Evolutionary conservation across 2,888 invertebrate genomes (phyloP).

Genomic region (Azorinus chamasolen): DNA sequence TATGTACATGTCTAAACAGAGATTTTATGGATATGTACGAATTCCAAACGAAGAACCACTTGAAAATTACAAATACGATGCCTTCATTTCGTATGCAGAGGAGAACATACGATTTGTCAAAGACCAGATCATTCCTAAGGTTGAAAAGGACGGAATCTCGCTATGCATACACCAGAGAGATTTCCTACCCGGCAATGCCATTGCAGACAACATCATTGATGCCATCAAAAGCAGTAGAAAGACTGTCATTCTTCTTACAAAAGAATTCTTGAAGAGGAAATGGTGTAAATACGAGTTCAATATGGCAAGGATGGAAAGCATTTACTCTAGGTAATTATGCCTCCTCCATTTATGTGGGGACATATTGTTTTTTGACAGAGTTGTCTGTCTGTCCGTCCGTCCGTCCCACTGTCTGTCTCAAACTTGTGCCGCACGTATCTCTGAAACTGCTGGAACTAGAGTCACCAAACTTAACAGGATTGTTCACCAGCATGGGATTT

Average conservation of each 20-base stretch:
- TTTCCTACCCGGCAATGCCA: conserved; percentile 63
- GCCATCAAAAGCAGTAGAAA: conserved; percentile 67
- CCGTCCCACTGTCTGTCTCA: too few species aligned
- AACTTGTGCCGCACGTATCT: too few species aligned
- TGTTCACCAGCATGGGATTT: background rate
- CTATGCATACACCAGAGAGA: conserved; percentile 68
- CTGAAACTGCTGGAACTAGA: too few species aligned
- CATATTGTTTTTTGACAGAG: too few species aligned
- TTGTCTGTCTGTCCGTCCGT: too few species aligned
- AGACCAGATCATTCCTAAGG: conserved; percentile 14
- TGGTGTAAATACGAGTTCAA: conserved; percentile 72
- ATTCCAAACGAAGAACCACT: background rate
- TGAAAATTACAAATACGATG: conserved; percentile 57
- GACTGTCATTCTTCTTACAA: conserved; percentile 63
- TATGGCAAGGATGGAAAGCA: conserved; percentile 66
- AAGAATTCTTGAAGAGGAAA: conserved; percentile 53
- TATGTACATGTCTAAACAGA: conserved; percentile 41
- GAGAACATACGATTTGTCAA: conserved; percentile 37
- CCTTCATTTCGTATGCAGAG: conserved; percentile 61
- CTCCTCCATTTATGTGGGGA: too few species aligned
- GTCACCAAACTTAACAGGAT: too few species aligned
- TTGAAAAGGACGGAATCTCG: conserved; percentile 38
- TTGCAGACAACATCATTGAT: conserved; percentile 63
- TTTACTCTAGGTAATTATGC: conserved; percentile 40
- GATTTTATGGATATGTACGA: conserved; percentile 25